Evolutionary conservation across 2,888 invertebrate genomes (phyloP).

Genomic region (Harpalus rubripes): DNA sequence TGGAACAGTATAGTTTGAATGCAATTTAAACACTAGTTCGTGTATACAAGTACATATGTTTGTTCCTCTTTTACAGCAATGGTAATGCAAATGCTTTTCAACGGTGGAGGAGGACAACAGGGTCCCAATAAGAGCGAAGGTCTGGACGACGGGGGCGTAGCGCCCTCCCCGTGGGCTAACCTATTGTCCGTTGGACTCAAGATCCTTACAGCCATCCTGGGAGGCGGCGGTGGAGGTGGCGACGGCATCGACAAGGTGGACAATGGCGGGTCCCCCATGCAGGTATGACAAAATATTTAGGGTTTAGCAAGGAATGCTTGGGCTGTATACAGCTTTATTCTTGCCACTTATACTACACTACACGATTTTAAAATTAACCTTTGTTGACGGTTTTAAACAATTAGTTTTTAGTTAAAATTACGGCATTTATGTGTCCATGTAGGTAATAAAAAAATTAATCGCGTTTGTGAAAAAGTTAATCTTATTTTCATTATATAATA

Average conservation of each 20-base stretch:
- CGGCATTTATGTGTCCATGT: too few relatives aligned
- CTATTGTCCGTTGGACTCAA: constrained; percentile 91
- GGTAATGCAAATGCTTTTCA: constrained; percentile 93
- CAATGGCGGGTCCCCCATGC: constrained; percentile 91
- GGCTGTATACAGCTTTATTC: constrained; percentile 18
- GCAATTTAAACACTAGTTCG: too few relatives aligned
- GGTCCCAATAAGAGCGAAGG: constrained; percentile 91
- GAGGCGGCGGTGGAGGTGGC: constrained; percentile 85
- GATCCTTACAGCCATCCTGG: constrained; percentile 90
- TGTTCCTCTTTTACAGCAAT: constrained; percentile 79
- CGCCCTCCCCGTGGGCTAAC: constrained; percentile 93
- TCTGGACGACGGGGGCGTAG: constrained; percentile 82
- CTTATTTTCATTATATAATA: too few relatives aligned
- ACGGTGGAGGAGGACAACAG: constrained; percentile 80
- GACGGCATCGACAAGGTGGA: constrained; percentile 95
- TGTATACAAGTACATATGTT: neutral
- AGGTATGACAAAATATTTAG: constrained; percentile 80
- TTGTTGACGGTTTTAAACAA: too few relatives aligned
- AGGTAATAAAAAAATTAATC: too few relatives aligned
- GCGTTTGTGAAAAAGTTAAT: too few relatives aligned
- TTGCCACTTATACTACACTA: neutral
- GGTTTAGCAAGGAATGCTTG: neutral
- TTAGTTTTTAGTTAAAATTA: too few relatives aligned
- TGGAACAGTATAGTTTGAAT: too few relatives aligned
- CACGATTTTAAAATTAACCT: too few relatives aligned